These are phyloP conservation scores for Drosophila percnosoma DNA, from an alignment of 2,888 invertebrate genomes.

Conservation along the genomic window DNA sequence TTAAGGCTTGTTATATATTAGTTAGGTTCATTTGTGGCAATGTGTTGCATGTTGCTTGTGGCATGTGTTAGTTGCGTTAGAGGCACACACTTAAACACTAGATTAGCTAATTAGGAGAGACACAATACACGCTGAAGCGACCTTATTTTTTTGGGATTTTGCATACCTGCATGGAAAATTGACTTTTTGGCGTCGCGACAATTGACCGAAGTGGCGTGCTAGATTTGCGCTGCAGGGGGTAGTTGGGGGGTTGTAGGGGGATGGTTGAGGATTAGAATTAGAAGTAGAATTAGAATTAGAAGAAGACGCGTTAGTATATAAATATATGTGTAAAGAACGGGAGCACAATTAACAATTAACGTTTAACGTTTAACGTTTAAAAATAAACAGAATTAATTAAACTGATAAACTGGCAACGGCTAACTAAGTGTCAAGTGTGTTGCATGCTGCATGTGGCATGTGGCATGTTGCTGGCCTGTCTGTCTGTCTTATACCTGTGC, in stretches of 20 bases:
- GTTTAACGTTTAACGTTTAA: constrained; percentile 17
- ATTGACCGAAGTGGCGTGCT: constrained; percentile 80
- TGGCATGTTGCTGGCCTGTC: constrained; percentile 14
- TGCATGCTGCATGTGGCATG: constrained; percentile 3
- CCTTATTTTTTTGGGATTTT: constrained; percentile 28
- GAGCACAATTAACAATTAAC: constrained; percentile 38
- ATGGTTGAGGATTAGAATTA: constrained; percentile 51
- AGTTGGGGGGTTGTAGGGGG: constrained; percentile 40
- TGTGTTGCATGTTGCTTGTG: constrained; percentile 24
- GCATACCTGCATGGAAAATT: constrained; percentile 84
- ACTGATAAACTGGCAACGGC: constrained; percentile 37
- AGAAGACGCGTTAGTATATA: constrained; percentile 61
- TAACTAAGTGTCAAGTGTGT: constrained; percentile 19
- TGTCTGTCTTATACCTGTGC: constrained; percentile 80
- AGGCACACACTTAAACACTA: constrained; percentile 67
- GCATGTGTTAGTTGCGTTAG: constrained; percentile 51
- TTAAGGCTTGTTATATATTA: constrained; percentile 26
- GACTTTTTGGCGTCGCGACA: constrained; percentile 81
- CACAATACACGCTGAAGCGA: constrained; percentile 42
- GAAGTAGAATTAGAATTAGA: constrained; percentile 10
- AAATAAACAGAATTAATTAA: constrained; percentile 36
- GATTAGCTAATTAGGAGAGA: constrained; percentile 31
- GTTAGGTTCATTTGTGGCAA: constrained; percentile 24
- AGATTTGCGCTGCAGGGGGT: constrained; percentile 81
- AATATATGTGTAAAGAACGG: constrained; percentile 7